phyloP scores from a whole-genome alignment of 1,140 invertebrate species.

The Cyphomyrmex costatus region DNA sequence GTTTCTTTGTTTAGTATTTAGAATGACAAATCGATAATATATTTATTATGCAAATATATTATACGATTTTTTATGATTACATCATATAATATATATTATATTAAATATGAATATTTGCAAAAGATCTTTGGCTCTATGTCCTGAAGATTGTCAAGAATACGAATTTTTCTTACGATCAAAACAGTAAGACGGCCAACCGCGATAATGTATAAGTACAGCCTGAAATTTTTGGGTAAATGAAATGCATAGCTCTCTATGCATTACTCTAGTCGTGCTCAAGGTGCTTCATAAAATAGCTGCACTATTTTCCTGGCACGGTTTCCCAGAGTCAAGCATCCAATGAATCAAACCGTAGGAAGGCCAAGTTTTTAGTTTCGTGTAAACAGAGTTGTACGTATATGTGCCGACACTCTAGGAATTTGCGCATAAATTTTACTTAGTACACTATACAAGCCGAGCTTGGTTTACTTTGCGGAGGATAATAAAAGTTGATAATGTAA shows the following conservation, averaged over 20 bases:
- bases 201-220: constrained; percentile 8
- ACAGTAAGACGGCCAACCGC: constrained; percentile 12
- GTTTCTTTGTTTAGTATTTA: background rate
- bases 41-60: background rate
- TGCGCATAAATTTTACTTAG: background rate
- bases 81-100: no score
- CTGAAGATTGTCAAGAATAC: background rate
- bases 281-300: constrained; percentile 80
- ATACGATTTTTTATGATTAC: background rate
- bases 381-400: constrained; percentile 58
- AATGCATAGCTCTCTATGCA: constrained; percentile 59
- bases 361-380: constrained; percentile 74
- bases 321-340: constrained; percentile 69
- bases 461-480: background rate
- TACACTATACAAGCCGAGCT: background rate
- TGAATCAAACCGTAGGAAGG: constrained; percentile 76
- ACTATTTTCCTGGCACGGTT: constrained; percentile 83
- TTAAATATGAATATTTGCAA: constrained; percentile 8
- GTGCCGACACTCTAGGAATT: background rate
- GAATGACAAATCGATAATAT: background rate
- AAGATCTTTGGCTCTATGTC: background rate
- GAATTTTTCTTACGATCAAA: background rate
- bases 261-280: constrained; percentile 69
- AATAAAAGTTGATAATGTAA: background rate
- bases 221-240: constrained; percentile 65